phyloP scores from a whole-genome alignment of 2,888 invertebrate genomes.

The Hemithea aestivaria region DNA sequence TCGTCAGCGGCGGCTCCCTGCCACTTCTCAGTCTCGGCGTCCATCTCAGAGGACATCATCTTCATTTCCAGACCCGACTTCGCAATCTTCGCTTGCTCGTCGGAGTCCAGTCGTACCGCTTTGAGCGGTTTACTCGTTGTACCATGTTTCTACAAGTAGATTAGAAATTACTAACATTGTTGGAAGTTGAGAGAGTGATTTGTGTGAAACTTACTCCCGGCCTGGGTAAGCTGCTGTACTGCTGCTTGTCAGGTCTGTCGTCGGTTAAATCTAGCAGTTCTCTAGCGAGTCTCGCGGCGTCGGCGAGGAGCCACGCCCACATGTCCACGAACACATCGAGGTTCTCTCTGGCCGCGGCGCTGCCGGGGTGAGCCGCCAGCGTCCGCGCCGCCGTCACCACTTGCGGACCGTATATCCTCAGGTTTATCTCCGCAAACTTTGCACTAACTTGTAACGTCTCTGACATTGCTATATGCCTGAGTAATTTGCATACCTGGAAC shows the following conservation, averaged over 20 bases:
- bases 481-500: constrained; percentile 93
- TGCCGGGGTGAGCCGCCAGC: constrained; percentile 92
- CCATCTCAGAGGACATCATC: constrained; percentile 95
- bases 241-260: constrained; percentile 70
- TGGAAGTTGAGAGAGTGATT: too few relatives aligned
- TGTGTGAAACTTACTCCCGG: constrained; percentile 94
- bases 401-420: constrained; percentile 97
- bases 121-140: constrained; percentile 95
- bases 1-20: constrained; percentile 87
- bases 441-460: constrained; percentile 97
- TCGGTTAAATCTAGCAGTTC: constrained; percentile 91
- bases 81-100: constrained; percentile 98
- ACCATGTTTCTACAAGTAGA: constrained; percentile 95
- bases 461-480: constrained; percentile 96
- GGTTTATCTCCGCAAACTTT: constrained; percentile 96
- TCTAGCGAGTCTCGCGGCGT: constrained; percentile 93
- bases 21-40: constrained; percentile 98
- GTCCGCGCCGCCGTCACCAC: constrained; percentile 96
- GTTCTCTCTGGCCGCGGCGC: constrained; percentile 98
- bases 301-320: constrained; percentile 96
- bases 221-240: constrained; percentile 94
- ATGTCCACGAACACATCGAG: constrained; percentile 96
- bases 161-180: too few relatives aligned
- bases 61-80: constrained; percentile 98
- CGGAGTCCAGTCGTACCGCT: constrained; percentile 92